phyloP scores from a whole-genome alignment of 2,888 invertebrate genomes.

The Pecten maximus region DNA sequence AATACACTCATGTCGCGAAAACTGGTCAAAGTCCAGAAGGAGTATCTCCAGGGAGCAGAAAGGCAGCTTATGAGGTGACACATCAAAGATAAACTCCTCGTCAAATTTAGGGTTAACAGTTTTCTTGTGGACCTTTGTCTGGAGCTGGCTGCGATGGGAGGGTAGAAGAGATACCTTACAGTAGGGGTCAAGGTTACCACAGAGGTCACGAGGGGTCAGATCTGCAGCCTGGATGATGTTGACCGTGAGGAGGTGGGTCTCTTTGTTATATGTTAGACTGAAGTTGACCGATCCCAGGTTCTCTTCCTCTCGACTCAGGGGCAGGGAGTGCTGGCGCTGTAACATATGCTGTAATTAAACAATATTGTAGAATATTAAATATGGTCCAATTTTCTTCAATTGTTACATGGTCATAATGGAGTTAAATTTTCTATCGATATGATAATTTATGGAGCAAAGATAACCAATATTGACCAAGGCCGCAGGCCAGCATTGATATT shows the following conservation, averaged over 20 bases:
- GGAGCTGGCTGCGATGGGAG: conserved; percentile 83
- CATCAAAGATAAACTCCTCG: conserved; percentile 88
- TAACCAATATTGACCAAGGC: too few species aligned
- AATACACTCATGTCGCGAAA: conserved; percentile 86
- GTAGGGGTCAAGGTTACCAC: conserved; percentile 85
- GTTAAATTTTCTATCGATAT: too few species aligned
- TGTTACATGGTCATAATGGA: too few species aligned
- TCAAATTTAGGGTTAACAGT: conserved; percentile 88
- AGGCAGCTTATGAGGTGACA: conserved; percentile 82
- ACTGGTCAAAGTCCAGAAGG: conserved; percentile 87
- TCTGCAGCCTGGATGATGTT: conserved; percentile 87
- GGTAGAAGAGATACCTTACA: conserved; percentile 95
- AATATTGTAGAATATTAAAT: background rate
- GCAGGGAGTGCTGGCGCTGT: conserved; percentile 73
- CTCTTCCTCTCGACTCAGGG: conserved; percentile 82
- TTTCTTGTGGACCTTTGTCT: conserved; percentile 85
- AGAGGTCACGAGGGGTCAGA: conserved; percentile 75
- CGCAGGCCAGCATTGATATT: too few species aligned
- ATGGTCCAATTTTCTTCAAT: too few species aligned
- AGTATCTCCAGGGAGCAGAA: conserved; percentile 86
- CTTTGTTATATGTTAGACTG: conserved; percentile 86
- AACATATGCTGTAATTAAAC: conserved; percentile 57
- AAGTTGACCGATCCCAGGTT: conserved; percentile 87
- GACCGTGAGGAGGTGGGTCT: conserved; percentile 87
- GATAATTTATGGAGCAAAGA: too few species aligned